A percentile compares a stretch with the other conserved stretches of the same genome.
Conservation (phyloP, 2,113 vertebrate genomes). For the Jacana jacana region DNA sequence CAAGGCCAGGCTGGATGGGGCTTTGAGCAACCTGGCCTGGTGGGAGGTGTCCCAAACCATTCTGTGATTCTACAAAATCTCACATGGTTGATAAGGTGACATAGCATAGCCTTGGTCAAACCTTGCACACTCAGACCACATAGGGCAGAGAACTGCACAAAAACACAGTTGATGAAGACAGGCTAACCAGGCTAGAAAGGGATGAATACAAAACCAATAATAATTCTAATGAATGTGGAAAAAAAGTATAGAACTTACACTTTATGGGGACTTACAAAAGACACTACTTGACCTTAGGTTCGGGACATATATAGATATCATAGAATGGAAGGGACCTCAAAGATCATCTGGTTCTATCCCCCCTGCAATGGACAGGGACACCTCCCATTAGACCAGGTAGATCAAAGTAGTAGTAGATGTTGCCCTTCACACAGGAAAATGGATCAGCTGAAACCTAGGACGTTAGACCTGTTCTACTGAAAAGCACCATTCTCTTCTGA, state of each 20-base stretch:
- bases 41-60: too few relatives aligned
- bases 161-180: background rate
- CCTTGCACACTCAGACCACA: background rate
- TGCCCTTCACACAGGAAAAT: background rate
- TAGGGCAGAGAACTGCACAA: background rate
- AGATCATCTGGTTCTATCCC: too few relatives aligned
- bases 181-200: background rate
- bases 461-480: background rate
- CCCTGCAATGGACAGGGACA: too few relatives aligned
- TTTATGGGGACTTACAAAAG: background rate
- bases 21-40: too few relatives aligned
- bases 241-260: background rate
- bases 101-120: background rate
- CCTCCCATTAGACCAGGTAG: too few relatives aligned
- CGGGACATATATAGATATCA: background rate
- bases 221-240: background rate
- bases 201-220: background rate
- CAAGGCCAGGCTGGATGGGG: too few relatives aligned
- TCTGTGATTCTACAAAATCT: background rate
- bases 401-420: background rate
- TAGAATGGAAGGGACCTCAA: too few relatives aligned
- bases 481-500: background rate
- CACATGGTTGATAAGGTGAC: background rate
- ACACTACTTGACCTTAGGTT: background rate
- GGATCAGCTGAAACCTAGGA: background rate